Conservation (phyloP, 23 tunicate genomes). For the Diplosoma virens region DNA sequence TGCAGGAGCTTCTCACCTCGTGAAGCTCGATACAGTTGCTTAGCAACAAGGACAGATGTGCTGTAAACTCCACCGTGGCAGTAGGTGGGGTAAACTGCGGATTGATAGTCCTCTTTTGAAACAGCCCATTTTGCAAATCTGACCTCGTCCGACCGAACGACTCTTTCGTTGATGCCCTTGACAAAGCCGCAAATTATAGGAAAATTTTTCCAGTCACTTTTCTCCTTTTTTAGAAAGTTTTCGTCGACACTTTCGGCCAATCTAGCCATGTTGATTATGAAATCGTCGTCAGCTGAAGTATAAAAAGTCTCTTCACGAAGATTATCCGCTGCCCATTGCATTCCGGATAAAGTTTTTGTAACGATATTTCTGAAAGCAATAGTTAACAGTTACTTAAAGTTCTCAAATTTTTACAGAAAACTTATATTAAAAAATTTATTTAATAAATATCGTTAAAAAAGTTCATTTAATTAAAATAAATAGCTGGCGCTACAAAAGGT, state of each 20-base stretch:
- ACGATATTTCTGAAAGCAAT: slow-evolving; percentile 27
- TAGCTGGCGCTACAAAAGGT: no score
- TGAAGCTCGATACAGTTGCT: neutral
- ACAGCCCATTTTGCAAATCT: slow-evolving; percentile 12
- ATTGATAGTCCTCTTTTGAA: neutral
- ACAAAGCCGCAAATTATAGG: slow-evolving; percentile 51
- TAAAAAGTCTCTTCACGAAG: slow-evolving; percentile 25
- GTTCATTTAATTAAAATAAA: no score
- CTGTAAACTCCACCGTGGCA: slow-evolving; percentile 26
- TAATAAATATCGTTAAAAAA: no score
- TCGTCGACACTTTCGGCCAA: slow-evolving; percentile 14
- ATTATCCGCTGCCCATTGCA: slow-evolving; percentile 49
- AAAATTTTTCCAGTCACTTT: slow-evolving; percentile 44
- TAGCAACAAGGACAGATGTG: slow-evolving; percentile 4
- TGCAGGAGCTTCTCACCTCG: neutral
- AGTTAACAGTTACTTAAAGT: no score
- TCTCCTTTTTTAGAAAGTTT: neutral
- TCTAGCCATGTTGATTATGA: slow-evolving; percentile 7
- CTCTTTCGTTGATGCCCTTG: slow-evolving; percentile 34
- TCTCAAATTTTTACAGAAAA: no score
- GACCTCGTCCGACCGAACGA: slow-evolving; percentile 15
- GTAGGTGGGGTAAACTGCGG: slow-evolving; percentile 1
- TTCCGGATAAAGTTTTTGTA: slow-evolving; percentile 37
- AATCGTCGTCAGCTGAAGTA: slow-evolving; percentile 53
- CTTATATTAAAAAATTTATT: no score